phyloP scores from a whole-genome alignment of 1,140 invertebrate genomes.

The Philotrypesis tridentata region DNA sequence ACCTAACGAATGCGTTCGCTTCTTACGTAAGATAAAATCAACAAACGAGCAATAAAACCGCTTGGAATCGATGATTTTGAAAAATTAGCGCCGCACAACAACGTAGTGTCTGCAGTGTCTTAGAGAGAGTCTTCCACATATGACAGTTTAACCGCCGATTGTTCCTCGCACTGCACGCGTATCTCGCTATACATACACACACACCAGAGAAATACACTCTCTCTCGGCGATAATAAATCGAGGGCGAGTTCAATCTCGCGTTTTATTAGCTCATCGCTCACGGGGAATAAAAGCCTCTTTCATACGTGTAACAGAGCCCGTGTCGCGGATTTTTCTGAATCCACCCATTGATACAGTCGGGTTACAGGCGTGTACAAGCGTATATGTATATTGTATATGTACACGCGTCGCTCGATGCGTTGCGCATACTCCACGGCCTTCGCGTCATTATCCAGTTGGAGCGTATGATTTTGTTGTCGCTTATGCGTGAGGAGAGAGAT shows the following conservation, averaged over 20 bases:
- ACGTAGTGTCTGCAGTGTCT: no score
- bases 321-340: no score
- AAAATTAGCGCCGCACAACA: not conserved
- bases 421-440: not conserved
- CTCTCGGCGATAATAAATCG: slow-evolving; percentile 40
- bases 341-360: not conserved
- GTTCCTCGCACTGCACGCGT: not conserved
- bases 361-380: not conserved
- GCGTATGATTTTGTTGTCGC: slow-evolving; percentile 14
- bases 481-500: no score
- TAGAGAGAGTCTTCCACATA: not conserved
- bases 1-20: not conserved
- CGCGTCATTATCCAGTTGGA: slow-evolving; percentile 6
- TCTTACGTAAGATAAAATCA: not conserved
- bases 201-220: no score
- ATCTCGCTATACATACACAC: not conserved
- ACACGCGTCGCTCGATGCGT: not conserved
- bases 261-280: slow-evolving; percentile 16
- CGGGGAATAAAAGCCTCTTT: not conserved
- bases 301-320: not conserved
- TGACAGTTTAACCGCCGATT: slow-evolving; percentile 31
- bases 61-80: not conserved
- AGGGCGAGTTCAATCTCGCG: slow-evolving; percentile 17
- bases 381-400: not conserved
- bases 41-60: not conserved